Base-by-base conservation (phyloP, 2,113 vertebrate genomes). In the Datnioides undecimradiatus region DNA sequence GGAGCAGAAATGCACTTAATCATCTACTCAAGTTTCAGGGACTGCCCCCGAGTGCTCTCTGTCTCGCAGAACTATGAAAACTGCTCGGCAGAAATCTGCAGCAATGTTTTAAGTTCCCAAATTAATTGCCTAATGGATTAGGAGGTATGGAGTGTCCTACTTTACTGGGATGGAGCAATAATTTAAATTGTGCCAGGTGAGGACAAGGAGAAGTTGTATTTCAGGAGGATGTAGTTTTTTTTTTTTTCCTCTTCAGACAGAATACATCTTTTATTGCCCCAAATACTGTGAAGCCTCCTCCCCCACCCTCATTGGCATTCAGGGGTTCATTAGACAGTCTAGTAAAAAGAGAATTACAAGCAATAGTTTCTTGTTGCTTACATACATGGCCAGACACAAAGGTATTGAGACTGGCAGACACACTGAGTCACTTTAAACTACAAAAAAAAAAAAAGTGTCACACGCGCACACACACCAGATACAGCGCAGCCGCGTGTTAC, bases 71-170 rank as follows among this genome's bases (percentile, higher is more conserved):
- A 85, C 87, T 87, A 71, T 64, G 57, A 85, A 83, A 66, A 79
- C 87, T 87, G 88, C 88, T 90, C 88, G 58, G 82, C 79, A 84
- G 76, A 88, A 87, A 88, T 89, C 87, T 86, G 87, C 89, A 68
- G 80, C 87, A 74, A 76, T 88, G 86, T 90, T 91, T 89, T 85
- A 83, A 89, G 82, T 88, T 89, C 76, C 87, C 82, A 91, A 92
- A 93, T 94, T 91, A 94, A 93, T 92, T 91, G 90, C 80, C 89
- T 91, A 93, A 94, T 93, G 89, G 90, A 93, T 91, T 89, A 90
- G 86, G 89, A 90, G 89, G 84, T 90, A 87, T 88, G 90, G 85
- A 67, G 88, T 82, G 85, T 84, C 90, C 87, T 87, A 91, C 90
- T 91, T 93, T 88, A 71, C 79, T 62, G 27, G 52, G 81, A 88